phyloP scores from a whole-genome alignment of 64 coral and sea anemone genomes.

The Pachyseris speciosa region DNA sequence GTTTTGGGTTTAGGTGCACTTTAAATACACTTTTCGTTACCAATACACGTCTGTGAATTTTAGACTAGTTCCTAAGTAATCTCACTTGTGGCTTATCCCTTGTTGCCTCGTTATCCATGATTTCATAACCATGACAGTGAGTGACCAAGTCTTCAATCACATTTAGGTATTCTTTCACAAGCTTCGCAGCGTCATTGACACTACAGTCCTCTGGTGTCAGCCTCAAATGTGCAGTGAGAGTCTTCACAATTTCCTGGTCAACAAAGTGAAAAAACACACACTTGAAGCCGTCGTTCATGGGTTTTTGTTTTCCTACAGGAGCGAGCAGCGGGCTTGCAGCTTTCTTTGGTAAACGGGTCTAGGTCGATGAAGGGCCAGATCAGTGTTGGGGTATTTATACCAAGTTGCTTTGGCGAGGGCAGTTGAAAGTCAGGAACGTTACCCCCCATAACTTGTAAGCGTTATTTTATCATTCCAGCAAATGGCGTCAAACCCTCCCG shows the following conservation, averaged over 20 bases:
- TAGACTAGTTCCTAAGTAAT: neutral
- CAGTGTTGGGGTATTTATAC: neutral
- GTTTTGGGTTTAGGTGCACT: too few relatives aligned
- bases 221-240: constrained; percentile 3
- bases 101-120: neutral
- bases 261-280: neutral
- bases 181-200: neutral
- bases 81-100: neutral
- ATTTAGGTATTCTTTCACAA: constrained; percentile 11
- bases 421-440: neutral
- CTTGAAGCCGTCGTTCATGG: neutral
- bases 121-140: neutral
- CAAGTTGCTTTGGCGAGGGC: constrained; percentile 1
- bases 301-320: neutral
- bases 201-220: neutral
- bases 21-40: too few relatives aligned
- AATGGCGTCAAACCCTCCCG: constrained; percentile 8
- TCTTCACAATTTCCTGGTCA: neutral
- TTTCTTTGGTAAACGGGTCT: neutral
- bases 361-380: neutral
- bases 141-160: neutral
- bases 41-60: neutral
- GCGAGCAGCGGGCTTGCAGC: neutral
- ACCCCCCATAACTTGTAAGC: constrained; percentile 9
- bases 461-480: constrained; percentile 6